A percentile compares a stretch with the other conserved stretches of the same genome.
Conservation (phyloP, 2,797 vertebrate species). For the Eulemur rubriventer region DNA sequence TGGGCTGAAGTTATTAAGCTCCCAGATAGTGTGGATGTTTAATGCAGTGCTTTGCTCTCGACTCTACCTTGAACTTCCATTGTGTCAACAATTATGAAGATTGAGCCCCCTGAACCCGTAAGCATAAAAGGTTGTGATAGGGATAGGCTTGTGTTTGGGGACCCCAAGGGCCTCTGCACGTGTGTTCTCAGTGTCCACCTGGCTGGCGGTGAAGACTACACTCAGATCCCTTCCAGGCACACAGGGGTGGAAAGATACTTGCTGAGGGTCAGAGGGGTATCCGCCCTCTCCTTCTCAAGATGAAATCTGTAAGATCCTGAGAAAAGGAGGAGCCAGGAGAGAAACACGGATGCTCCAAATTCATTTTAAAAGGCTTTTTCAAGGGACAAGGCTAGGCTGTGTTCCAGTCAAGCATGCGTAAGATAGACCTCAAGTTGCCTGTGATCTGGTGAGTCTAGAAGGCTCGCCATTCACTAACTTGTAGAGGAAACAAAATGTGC, state of each 20-base stretch:
- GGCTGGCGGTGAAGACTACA: background rate
- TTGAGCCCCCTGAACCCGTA: background rate
- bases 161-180: background rate
- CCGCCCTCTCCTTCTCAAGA: background rate
- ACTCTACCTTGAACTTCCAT: background rate
- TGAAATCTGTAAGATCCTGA: background rate
- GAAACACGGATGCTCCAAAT: background rate
- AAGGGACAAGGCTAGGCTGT: background rate
- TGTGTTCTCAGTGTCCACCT: background rate
- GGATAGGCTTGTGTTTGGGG: background rate
- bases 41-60: background rate
- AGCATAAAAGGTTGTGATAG: background rate
- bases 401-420: background rate
- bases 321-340: conserved; percentile 17
- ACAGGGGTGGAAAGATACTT: background rate
- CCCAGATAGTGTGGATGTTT: background rate
- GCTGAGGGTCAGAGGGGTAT: background rate
- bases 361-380: background rate
- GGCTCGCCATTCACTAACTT: background rate
- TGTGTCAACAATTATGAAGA: conserved; percentile 5
- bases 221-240: background rate
- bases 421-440: background rate
- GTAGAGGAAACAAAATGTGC: background rate
- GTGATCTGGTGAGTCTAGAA: background rate
- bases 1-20: background rate